phyloP scores from a whole-genome alignment of 2,888 invertebrate species.

The Aporophyla lueneburgensis region DNA sequence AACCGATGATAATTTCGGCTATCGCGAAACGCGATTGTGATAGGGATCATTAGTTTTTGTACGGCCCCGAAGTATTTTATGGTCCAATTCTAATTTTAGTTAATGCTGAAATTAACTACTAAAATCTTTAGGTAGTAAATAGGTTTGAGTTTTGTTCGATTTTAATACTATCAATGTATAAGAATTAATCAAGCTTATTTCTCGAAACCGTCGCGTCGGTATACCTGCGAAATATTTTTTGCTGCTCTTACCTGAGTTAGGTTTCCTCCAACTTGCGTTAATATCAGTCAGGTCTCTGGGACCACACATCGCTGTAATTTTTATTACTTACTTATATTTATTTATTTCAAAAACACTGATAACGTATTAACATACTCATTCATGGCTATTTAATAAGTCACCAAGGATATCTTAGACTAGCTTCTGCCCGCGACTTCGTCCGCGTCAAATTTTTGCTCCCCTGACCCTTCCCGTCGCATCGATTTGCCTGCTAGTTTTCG shows the following conservation, averaged over 20 bases:
- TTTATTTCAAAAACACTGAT: too few relatives aligned
- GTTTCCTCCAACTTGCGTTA: not conserved
- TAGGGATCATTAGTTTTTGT: slow-evolving; percentile 26
- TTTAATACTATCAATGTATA: not conserved
- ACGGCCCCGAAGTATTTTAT: slow-evolving; percentile 5
- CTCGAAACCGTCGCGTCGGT: not conserved
- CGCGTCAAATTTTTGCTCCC: too few relatives aligned
- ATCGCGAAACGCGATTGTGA: slow-evolving; percentile 27
- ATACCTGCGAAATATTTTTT: not conserved
- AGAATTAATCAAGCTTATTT: not conserved
- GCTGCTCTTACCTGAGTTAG: not conserved
- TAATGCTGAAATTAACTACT: not conserved
- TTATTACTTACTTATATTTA: not conserved
- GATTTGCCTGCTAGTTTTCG: too few relatives aligned
- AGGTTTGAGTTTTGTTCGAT: not conserved
- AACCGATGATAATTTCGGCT: slow-evolving; percentile 50
- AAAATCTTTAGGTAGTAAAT: not conserved
- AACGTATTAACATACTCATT: too few relatives aligned
- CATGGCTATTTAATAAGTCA: too few relatives aligned
- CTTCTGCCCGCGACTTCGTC: too few relatives aligned
- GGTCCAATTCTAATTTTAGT: not conserved
- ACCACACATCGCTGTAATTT: not conserved
- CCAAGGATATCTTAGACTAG: too few relatives aligned
- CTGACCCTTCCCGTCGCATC: too few relatives aligned
- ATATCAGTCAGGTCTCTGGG: not conserved